phyloP scores from a whole-genome alignment of 2,888 invertebrate species.

The Blastobasis lacticolella region DNA sequence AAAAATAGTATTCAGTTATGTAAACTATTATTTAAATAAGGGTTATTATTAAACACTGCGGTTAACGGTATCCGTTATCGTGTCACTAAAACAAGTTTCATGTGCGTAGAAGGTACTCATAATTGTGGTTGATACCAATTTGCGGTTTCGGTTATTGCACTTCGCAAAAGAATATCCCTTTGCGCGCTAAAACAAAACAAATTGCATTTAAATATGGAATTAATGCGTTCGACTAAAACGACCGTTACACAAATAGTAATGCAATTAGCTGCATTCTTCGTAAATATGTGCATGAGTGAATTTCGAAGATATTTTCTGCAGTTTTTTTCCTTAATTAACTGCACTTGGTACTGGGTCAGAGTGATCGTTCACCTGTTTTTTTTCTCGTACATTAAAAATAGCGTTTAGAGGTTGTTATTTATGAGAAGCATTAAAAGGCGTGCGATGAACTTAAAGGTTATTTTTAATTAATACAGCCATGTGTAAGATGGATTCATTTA shows the following conservation, averaged over 20 bases:
- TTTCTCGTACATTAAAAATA: background rate
- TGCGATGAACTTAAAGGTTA: slow-evolving; percentile 3
- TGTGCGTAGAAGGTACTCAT: no score
- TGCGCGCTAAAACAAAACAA: no score
- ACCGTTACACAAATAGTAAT: slow-evolving; percentile 6
- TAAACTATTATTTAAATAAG: no score
- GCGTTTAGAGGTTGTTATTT: background rate
- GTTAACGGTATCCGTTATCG: no score
- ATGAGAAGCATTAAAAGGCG: slow-evolving; percentile 1
- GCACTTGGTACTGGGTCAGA: slow-evolving; percentile 6
- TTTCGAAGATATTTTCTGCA: slow-evolving; percentile 9
- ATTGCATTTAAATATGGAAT: no score
- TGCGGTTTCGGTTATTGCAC: no score
- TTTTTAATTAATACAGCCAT: background rate
- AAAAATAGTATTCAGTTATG: no score
- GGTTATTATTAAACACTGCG: no score
- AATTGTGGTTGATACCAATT: no score
- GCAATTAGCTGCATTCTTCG: slow-evolving; percentile 8
- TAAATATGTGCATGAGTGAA: slow-evolving; percentile 5
- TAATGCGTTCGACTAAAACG: background rate
- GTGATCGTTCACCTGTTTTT: slow-evolving; percentile 5
- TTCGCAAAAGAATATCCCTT: no score
- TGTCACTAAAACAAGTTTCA: no score
- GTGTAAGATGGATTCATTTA: no score
- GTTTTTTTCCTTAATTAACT: slow-evolving; percentile 13